Base-by-base conservation (phyloP, 2,888 invertebrate genomes). In the Amblyjoppa proteus region DNA sequence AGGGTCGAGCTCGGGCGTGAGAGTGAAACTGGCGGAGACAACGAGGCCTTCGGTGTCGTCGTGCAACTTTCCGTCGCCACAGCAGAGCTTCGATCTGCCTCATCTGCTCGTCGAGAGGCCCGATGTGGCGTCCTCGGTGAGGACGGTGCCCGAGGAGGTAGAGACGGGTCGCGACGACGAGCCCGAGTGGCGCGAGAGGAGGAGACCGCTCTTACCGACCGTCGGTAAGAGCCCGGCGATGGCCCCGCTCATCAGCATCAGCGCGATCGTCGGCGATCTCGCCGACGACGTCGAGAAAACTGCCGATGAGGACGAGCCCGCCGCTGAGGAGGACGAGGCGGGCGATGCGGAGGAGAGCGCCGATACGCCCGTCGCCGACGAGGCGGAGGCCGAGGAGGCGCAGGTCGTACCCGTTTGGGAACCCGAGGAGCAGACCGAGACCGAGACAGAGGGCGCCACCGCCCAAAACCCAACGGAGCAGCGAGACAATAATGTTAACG, bases 231-330 rank as follows among this genome's bases (percentile, higher is more conserved):
- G 92, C 31, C 90, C 92, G 64, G 93, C 92, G 20, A 94, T 95
- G 95, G 94, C 96, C 92, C 94, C 97, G 93, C 95, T 96, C 83
- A 97, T 97, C 91, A 97, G 96, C 94, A 97, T 97, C 85, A 97
- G 96, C 94, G 96, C 97, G 45, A 97, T 96, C 89, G 95, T 95
- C 73, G 96, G 96, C 90, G 96, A 96, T 83, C 88, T 94, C 69
- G 91, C 91, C 81, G 91, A 84, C 16, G 87, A 89, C 31, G 71
- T 74, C 38, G 82, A 73, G 53, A 83, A 88, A 69, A 70, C 81
- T 87, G 77, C 76, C 7, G 78, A 84, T 16, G 86, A 88, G 70
- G 81, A 87, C 31, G 89, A 96, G 90, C 95, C 96, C 88, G 97
- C 96, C 92, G 96, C 96, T 91, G 96, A 96, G 93, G 96, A 96